These are phyloP conservation scores for Dryococelus australis DNA, from an alignment of 2,888 invertebrate species.

Conservation along the genomic window DNA sequence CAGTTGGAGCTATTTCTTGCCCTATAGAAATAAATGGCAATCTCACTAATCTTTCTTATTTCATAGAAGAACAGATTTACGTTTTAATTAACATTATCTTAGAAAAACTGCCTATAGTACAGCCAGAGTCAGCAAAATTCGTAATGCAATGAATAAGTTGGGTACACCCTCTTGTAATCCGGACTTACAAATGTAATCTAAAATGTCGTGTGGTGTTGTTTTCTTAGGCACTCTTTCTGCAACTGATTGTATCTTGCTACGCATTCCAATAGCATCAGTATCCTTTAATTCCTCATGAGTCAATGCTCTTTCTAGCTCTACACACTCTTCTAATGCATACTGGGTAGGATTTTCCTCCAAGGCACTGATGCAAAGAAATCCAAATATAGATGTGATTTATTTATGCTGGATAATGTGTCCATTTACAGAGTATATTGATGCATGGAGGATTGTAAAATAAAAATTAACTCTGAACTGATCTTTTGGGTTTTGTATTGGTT, in stretches of 20 bases:
- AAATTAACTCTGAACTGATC: background rate
- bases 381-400: background rate
- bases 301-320: conserved; percentile 11
- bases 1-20: background rate
- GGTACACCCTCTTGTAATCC: background rate
- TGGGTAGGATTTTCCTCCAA: background rate
- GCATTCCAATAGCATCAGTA: background rate
- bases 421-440: background rate
- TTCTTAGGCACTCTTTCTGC: background rate
- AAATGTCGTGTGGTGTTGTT: background rate
- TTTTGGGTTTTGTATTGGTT: background rate
- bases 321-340: background rate
- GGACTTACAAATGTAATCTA: background rate
- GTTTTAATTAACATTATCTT: background rate
- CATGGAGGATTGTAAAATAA: background rate
- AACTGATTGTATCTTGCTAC: background rate
- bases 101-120: background rate
- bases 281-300: too few species aligned
- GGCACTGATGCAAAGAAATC: background rate
- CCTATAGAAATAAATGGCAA: background rate
- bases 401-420: background rate
- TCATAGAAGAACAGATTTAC: background rate
- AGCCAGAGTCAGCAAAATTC: background rate
- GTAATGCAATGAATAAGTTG: background rate
- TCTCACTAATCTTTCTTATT: background rate